Base-by-base conservation (phyloP, 2,113 vertebrate species). In the Phocoena phocoena region DNA sequence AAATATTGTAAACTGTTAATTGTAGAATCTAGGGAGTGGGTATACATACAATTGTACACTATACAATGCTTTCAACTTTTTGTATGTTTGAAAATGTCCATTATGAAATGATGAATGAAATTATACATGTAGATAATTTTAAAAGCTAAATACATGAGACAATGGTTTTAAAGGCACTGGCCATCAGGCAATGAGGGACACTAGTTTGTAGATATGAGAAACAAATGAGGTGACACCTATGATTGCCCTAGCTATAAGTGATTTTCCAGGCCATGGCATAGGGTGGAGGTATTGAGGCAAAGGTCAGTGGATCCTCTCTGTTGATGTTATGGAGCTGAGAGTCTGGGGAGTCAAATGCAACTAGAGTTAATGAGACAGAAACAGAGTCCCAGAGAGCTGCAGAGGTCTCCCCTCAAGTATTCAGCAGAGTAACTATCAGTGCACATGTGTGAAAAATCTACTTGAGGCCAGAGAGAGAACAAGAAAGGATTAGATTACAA, bases 61-160 rank as follows among this genome's bases (percentile, higher is more conserved):
- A 15, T 62, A 70, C 6, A 79, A 70, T 62, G 26, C 21, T 86
- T 91, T 70, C 14, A 33, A 63, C 60, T 62, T 74, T 88, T 55
- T 70, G 7, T 62, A 63, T 53, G 77, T 41, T 94, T 73, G 21
- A 55, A 31, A 41, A 71, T 87, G 50, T 71, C n/a, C 65, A 71
- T 71, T 58, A 41, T 71, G 14, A 76, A 95, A 90, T 83, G 31
- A 58, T 94, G 44, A 94, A 90, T 58, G 55, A 90, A 83, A 95
- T 89, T 58, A 83, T 84, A 83, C 23, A 84, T 58, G 31, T 67
- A 67, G 50, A 91, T 26, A 85, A 91, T 86, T 90, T 95, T 60
- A 26, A 53, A 91, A 63, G 36, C 71, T 91, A 95, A 68, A 28
- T 58, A 93, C 23, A 53, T 47, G 36, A 93, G 79, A 79, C 28